A percentile compares a stretch with the other conserved stretches of the same genome.
Conservation (phyloP, 2,888 invertebrate species). For the Scelioninae gen. 2 region DNA sequence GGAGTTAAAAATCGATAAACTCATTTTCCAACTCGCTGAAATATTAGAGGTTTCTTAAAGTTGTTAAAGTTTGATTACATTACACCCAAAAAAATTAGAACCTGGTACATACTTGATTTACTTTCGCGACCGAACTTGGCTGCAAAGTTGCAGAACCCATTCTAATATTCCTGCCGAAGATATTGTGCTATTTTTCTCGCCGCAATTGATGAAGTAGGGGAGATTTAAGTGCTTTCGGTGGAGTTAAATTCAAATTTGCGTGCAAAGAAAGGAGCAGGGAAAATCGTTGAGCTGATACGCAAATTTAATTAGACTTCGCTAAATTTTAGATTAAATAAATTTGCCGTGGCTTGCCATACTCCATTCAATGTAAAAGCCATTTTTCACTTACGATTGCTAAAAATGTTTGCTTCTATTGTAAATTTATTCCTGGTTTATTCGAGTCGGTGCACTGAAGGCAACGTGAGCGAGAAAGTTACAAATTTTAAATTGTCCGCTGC, state of each 20-base stretch:
- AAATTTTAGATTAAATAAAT: background rate
- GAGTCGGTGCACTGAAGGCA: too few relatives aligned
- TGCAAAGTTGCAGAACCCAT: conserved; percentile 24
- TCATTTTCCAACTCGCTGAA: conserved; percentile 44
- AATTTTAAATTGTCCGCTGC: too few relatives aligned
- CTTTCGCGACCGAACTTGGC: conserved; percentile 18
- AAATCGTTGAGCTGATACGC: background rate
- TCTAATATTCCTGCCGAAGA: conserved; percentile 24
- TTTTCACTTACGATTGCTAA: background rate
- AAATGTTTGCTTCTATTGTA: background rate
- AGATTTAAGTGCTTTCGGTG: conserved; percentile 7
- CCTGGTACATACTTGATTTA: conserved; percentile 39
- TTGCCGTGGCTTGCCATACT: too few relatives aligned
- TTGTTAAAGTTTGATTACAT: conserved; percentile 46
- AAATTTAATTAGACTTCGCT: background rate
- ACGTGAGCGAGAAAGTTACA: too few relatives aligned
- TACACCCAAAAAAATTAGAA: conserved; percentile 35
- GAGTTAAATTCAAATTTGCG: conserved; percentile 4
- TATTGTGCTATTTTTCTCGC: conserved; percentile 20
- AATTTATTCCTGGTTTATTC: background rate
- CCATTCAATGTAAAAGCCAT: too few relatives aligned
- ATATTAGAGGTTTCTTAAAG: conserved; percentile 38
- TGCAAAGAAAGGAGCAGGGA: background rate
- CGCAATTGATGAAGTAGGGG: background rate
- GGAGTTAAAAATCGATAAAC: conserved; percentile 46